Conservation (phyloP, 2,888 invertebrate species). For the Eupithecia abbreviata region DNA sequence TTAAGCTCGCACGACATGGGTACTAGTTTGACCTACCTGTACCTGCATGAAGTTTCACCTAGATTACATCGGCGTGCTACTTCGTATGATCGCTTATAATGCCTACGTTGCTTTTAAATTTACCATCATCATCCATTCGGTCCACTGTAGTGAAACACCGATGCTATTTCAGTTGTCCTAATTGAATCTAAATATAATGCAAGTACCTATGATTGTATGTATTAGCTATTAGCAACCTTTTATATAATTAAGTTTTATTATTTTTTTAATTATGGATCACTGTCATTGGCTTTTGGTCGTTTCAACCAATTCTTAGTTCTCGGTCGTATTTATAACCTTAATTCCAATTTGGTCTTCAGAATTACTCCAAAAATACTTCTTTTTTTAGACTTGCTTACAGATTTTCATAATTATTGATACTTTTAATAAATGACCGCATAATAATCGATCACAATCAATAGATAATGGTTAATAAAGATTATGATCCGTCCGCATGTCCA, state of each 20-base stretch:
- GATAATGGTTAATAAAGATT: not conserved
- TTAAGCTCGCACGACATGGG: conserved; percentile 8
- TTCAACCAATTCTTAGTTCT: not conserved
- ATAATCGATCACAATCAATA: not conserved
- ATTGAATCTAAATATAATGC: too few relatives aligned
- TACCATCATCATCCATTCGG: not conserved
- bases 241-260: too few relatives aligned
- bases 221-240: too few relatives aligned
- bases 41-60: conserved; percentile 11
- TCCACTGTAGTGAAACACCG: not conserved
- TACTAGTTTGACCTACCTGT: conserved; percentile 2
- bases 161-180: not conserved
- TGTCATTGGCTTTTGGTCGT: not conserved
- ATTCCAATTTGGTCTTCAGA: too few relatives aligned
- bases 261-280: not conserved
- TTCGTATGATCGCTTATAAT: not conserved
- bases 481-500: not conserved
- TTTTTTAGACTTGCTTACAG: too few relatives aligned
- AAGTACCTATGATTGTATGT: too few relatives aligned
- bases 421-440: not conserved
- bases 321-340: too few relatives aligned
- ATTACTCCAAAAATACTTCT: too few relatives aligned
- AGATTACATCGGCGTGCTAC: not conserved
- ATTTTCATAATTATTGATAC: too few relatives aligned
- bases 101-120: not conserved